A percentile compares a stretch with the other conserved stretches of the same genome.
Evolutionary conservation across 2,797 vertebrate species (phyloP).

Genomic region (Myoxocephalus aenaeus): DNA sequence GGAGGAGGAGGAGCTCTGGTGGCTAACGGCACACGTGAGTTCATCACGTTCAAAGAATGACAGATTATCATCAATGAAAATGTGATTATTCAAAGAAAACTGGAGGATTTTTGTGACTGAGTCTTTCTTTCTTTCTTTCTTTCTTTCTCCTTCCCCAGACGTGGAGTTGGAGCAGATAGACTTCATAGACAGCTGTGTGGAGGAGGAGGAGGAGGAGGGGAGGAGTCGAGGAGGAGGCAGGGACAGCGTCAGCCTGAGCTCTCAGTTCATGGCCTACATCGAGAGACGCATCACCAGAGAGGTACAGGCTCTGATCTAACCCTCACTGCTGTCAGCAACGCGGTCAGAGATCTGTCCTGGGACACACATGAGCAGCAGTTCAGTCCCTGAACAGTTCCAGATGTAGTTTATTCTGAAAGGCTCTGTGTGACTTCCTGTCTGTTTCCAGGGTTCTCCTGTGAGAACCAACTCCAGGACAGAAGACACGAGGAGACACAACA

Average conservation of each 20-base stretch:
- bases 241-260: slow-evolving; percentile 90
- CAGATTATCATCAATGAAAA: not conserved
- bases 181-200: slow-evolving; percentile 93
- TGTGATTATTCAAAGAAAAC: not conserved
- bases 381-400: too few relatives aligned
- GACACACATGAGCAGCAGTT: too few relatives aligned
- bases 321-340: too few relatives aligned
- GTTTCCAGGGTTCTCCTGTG: slow-evolving; percentile 84
- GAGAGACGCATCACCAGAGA: slow-evolving; percentile 92
- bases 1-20: slow-evolving; percentile 79
- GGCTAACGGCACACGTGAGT: slow-evolving; percentile 91
- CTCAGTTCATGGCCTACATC: slow-evolving; percentile 97
- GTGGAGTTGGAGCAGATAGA: slow-evolving; percentile 94
- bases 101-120: not conserved
- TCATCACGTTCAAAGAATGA: not conserved
- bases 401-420: too few relatives aligned
- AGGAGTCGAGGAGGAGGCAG: slow-evolving; percentile 88
- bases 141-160: slow-evolving; percentile 72
- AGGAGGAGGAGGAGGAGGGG: slow-evolving; percentile 92
- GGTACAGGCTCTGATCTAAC: slow-evolving; percentile 73
- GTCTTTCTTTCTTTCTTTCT: not conserved
- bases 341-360: too few relatives aligned
- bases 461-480: slow-evolving; percentile 85
- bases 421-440: slow-evolving; percentile 22
- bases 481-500: slow-evolving; percentile 81